phyloP scores from a whole-genome alignment of 2,113 vertebrate genomes.

The Camelus bactrianus region DNA sequence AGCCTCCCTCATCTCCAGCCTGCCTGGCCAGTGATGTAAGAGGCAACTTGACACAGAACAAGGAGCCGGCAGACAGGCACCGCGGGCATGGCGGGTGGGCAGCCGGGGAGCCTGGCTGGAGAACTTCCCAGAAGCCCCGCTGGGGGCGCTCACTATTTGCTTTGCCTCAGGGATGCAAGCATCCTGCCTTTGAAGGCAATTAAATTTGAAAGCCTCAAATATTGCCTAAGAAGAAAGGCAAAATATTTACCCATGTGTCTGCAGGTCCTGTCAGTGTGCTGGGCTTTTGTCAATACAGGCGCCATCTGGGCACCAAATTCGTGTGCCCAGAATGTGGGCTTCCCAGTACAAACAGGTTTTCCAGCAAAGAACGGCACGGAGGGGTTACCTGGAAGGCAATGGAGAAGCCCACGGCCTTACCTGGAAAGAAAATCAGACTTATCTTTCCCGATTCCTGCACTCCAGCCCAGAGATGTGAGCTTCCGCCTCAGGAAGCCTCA shows the following conservation, averaged over 20 bases:
- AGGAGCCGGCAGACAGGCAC: neutral
- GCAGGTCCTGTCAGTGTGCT: conserved; percentile 88
- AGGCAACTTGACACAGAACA: neutral
- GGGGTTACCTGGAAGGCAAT: neutral
- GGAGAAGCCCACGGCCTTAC: neutral
- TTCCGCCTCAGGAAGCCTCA: neutral
- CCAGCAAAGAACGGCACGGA: conserved; percentile 24
- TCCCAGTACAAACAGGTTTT: conserved; percentile 79
- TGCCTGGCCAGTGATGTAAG: neutral
- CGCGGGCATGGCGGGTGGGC: neutral
- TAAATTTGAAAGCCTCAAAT: conserved; percentile 87
- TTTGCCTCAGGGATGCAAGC: conserved; percentile 75
- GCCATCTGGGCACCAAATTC: conserved; percentile 87
- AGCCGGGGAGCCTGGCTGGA: neutral
- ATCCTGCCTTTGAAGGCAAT: conserved; percentile 88
- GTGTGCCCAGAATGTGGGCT: conserved; percentile 86
- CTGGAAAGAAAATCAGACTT: neutral
- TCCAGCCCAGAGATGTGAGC: neutral
- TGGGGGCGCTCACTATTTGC: conserved; percentile 81
- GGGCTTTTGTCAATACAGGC: conserved; percentile 86
- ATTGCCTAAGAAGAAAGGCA: conserved; percentile 87
- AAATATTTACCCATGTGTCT: conserved; percentile 89
- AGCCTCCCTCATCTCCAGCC: neutral
- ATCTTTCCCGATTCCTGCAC: neutral
- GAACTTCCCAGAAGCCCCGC: neutral